These are phyloP conservation scores for Cyclophora punctaria DNA, from an alignment of 2,888 invertebrate genomes.

Conservation along the genomic window DNA sequence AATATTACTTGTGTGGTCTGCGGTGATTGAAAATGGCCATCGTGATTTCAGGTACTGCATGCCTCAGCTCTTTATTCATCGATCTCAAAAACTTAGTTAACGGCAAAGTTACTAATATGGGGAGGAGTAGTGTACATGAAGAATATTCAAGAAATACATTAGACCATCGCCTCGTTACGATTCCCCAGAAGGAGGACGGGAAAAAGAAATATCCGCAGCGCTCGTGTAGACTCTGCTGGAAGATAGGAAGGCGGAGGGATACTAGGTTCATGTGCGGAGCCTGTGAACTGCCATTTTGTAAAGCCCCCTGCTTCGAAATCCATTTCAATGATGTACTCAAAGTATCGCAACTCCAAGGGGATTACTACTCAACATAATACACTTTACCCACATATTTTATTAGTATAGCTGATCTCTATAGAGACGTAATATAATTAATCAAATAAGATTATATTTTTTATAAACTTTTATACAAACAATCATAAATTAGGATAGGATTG, in stretches of 20 bases:
- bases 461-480: slow-evolving; percentile 15
- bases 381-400: slow-evolving; percentile 15
- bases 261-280: slow-evolving; percentile 69
- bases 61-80: slow-evolving; percentile 67
- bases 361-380: slow-evolving; percentile 60
- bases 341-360: slow-evolving; percentile 60
- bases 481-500: slow-evolving; percentile 1
- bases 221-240: slow-evolving; percentile 70
- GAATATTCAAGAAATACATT: slow-evolving; percentile 44
- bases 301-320: slow-evolving; percentile 67
- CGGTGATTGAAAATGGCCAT: slow-evolving; percentile 69
- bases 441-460: slow-evolving; percentile 23
- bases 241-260: slow-evolving; percentile 64
- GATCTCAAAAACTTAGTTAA: slow-evolving; percentile 71
- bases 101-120: slow-evolving; percentile 56
- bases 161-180: slow-evolving; percentile 64
- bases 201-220: slow-evolving; percentile 72
- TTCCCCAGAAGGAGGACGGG: slow-evolving; percentile 72
- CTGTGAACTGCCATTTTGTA: slow-evolving; percentile 69
- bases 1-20: slow-evolving; percentile 20
- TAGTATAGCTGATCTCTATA: slow-evolving; percentile 25
- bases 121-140: slow-evolving; percentile 46
- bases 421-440: slow-evolving; percentile 17
- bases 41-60: slow-evolving; percentile 73
- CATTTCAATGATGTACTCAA: slow-evolving; percentile 65